Conservation (phyloP, 2,888 invertebrate genomes). For the Ellobium chinense region DNA sequence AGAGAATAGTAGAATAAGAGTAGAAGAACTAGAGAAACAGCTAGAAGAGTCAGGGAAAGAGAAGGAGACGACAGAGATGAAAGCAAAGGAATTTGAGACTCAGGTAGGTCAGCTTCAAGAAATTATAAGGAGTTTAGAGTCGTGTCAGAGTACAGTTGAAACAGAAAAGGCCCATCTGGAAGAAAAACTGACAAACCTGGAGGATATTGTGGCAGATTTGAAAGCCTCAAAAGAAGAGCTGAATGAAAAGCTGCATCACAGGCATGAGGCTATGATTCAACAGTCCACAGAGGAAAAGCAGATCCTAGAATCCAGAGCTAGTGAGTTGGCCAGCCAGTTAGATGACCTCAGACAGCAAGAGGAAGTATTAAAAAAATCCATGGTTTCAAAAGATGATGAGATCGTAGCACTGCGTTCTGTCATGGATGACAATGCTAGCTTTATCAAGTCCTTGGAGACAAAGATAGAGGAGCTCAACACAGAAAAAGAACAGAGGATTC, state of each 20-base stretch:
- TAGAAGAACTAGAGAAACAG: conserved; percentile 31
- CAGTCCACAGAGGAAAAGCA: conserved; percentile 54
- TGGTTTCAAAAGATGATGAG: conserved; percentile 57
- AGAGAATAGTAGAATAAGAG: conserved; percentile 10
- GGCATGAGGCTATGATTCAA: conserved; percentile 52
- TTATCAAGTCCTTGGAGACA: conserved; percentile 47
- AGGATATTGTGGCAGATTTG: conserved; percentile 54
- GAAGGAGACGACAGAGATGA: conserved; percentile 13
- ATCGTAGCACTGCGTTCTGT: conserved; percentile 55
- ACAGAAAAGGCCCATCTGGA: conserved; percentile 59
- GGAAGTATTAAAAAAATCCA: conserved; percentile 39
- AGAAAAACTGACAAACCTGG: conserved; percentile 58
- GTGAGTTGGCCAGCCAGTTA: conserved; percentile 26
- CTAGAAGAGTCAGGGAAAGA: neutral
- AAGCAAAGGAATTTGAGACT: neutral
- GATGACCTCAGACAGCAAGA: conserved; percentile 43
- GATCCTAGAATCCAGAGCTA: conserved; percentile 46
- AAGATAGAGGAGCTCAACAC: conserved; percentile 51
- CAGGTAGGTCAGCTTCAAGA: conserved; percentile 23
- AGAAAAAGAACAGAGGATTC: conserved; percentile 58
- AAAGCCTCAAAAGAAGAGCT: conserved; percentile 56
- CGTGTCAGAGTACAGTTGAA: conserved; percentile 51
- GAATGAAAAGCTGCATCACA: conserved; percentile 55
- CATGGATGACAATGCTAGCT: conserved; percentile 52
- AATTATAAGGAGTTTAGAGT: conserved; percentile 40